Conservation (phyloP, 2,113 vertebrate genomes). For the Ia io region DNA sequence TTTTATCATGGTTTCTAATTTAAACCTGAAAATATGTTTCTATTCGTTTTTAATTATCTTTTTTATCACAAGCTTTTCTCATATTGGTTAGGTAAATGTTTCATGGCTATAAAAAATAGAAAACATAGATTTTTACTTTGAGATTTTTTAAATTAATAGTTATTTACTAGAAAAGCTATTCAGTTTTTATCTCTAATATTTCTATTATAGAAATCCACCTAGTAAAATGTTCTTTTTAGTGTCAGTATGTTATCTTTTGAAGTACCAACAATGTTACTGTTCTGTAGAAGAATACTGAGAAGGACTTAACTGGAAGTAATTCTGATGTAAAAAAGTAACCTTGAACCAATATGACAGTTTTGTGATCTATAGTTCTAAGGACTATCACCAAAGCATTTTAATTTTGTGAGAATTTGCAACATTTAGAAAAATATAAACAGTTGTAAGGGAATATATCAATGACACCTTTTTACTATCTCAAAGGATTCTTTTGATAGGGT, state of each 20-base stretch:
- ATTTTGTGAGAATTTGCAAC: constrained; percentile 22
- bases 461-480: not conserved
- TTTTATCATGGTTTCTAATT: constrained; percentile 41
- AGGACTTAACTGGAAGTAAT: constrained; percentile 52
- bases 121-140: constrained; percentile 9
- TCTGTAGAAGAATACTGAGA: constrained; percentile 39
- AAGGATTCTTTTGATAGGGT: constrained; percentile 35
- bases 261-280: constrained; percentile 24
- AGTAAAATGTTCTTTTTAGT: constrained; percentile 29
- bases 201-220: not conserved
- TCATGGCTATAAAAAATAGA: not conserved
- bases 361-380: not conserved
- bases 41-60: constrained; percentile 42
- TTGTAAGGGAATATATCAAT: not conserved
- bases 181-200: constrained; percentile 17
- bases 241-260: constrained; percentile 10
- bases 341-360: constrained; percentile 53
- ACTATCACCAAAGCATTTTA: constrained; percentile 40
- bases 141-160: constrained; percentile 33
- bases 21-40: not conserved
- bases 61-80: not conserved
- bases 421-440: constrained; percentile 33
- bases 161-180: constrained; percentile 13
- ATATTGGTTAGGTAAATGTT: constrained; percentile 5
- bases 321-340: constrained; percentile 42